Evolutionary conservation across 2,888 invertebrate species (phyloP), one percentile per base, ranked within the genome.

Genomic region (Athalia circularis): DNA sequence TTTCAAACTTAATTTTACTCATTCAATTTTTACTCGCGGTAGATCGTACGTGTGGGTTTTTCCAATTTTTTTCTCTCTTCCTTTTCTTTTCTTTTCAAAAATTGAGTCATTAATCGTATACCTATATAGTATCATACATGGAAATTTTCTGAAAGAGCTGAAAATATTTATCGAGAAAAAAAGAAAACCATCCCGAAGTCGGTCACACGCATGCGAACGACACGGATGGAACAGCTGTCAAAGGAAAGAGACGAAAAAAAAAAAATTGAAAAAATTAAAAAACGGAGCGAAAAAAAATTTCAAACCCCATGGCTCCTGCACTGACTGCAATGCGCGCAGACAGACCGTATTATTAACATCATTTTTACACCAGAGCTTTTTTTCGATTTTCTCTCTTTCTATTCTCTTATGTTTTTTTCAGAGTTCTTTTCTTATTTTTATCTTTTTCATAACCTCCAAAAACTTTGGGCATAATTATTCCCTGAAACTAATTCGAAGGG

Each of bases 161-260:
- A n/a, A 7, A 54, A 54, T n/a, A 6, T 54, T 54, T 54, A 11
- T 54, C n/a, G 7, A 54, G 54, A 7, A 54, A 29, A 15, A 54
- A 68, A 52, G 47, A 59, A 59, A 72, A 45, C 59, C 13, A 57
- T 45, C 47, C 45, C 59, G 15, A n/a, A 43, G 15, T 13, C 13
- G 59, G 72, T 72, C 59, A 72, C 72, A 72, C 72, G 59, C 59
- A 72, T 72, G 52, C 72, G 59, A 47, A 68, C 68, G 29, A 52
- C 52, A n/a, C n/a, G n/a, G n/a, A n/a, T n/a, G n/a, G 15, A 72
- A 59, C 72, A 72, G 72, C 72, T 72, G 72, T 57, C 45, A 43
- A n/a, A 13, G 45, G 59, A 47, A 59, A 59, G 57, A 29, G 29
- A 29, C 29, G 29, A 29, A 29, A 29, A 29, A 29, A 29, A 29